phyloP scores from a whole-genome alignment of 2,113 vertebrate species.

The Engystomops pustulosus region DNA sequence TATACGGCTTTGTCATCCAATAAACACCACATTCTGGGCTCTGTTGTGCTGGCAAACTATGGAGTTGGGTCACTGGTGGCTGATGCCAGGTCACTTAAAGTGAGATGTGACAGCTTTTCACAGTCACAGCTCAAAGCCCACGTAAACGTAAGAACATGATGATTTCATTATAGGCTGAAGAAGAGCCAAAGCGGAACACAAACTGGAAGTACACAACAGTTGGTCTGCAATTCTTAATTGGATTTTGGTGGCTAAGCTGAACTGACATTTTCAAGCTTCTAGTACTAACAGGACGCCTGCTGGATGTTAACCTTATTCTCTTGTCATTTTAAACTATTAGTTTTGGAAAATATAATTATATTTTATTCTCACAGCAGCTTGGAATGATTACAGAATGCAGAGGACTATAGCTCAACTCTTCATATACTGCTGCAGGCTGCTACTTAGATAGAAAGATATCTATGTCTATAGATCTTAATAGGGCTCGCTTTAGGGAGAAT shows the following conservation, averaged over 20 bases:
- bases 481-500: too few relatives aligned
- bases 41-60: conserved; percentile 20
- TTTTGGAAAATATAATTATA: conserved; percentile 17
- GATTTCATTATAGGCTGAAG: conserved; percentile 52
- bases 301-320: conserved; percentile 4
- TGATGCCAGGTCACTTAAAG: conserved; percentile 50
- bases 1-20: conserved; percentile 42
- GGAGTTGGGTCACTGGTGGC: conserved; percentile 12
- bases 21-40: conserved; percentile 32
- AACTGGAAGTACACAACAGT: conserved; percentile 58
- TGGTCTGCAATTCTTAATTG: conserved; percentile 49
- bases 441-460: too few relatives aligned
- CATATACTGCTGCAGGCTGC: too few relatives aligned
- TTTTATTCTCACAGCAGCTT: not conserved
- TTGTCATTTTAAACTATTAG: not conserved
- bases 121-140: conserved; percentile 54
- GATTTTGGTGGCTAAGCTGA: conserved; percentile 45
- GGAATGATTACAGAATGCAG: not conserved
- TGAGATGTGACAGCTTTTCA: conserved; percentile 53
- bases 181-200: conserved; percentile 49
- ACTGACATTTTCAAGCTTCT: conserved; percentile 22
- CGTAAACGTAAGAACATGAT: conserved; percentile 54
- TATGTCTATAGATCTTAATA: too few relatives aligned
- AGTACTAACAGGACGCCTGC: conserved; percentile 20
- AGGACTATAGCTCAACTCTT: too few relatives aligned